Base-by-base conservation (phyloP, 1,140 invertebrate species). In the Drosophila kepulauana region DNA sequence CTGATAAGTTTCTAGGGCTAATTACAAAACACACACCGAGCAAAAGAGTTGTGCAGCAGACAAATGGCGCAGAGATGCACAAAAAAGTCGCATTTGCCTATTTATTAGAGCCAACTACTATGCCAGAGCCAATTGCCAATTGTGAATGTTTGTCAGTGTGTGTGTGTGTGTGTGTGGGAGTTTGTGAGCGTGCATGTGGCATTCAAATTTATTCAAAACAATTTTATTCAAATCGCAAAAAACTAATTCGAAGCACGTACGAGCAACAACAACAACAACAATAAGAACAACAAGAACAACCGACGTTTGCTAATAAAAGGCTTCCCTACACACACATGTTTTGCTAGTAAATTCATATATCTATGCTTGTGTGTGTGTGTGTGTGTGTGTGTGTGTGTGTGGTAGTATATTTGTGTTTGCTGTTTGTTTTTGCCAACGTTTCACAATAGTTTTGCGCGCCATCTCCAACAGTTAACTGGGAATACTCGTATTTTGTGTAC, bases 211-310 rank as follows among this genome's bases (percentile, higher is more conserved):
- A 88, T 87, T 87, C 82, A 87, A 87, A 87, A 87, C 82, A 87
- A 87, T 88, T 87, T 82, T 82, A 88, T 87, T 82, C 82, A 87
- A 87, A 87, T 87, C 82, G 84, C 82, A 87, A 87, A 87, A 88
- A 87, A 87, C 82, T 87, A 87, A 87, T 87, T 87, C 82, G 82
- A 57, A 71, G 82, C 82, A 87, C 82, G 82, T 87, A 87, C 82
- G 49, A 49, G 58, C 48, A 73, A 49, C 54, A 67, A 28, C 67
- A 70, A 30, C 20, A 63, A 8, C 25, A 61, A 70, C 67, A 75
- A 77, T 25, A 73, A 49, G 46, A 67, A 28, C 67, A 70, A 30
- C 25, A 63, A 8, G 28, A 61, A 70, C 67, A 75, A 77, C 73
- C 75, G 61, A 77, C 75, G 49, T 74, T 86, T 79, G 65, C 77